Percentiles rank a stretch among this genome's conserved stretches.
phyloP scores from a whole-genome alignment of 2,888 invertebrate species.

The Prosopocoilus inquinatus region DNA sequence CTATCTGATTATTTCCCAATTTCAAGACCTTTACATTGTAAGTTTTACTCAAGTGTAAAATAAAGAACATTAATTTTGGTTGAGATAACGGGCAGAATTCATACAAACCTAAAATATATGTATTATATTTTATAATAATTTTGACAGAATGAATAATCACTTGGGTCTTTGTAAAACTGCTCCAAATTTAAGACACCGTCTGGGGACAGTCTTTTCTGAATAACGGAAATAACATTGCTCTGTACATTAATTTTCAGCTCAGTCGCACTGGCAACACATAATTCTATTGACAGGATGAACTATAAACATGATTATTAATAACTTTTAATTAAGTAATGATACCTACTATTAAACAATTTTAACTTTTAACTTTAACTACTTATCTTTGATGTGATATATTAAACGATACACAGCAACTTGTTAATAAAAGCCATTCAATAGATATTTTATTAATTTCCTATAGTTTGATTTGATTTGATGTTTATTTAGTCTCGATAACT shows the following conservation, averaged over 20 bases:
- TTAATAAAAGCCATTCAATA: not conserved
- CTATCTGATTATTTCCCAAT: constrained; percentile 43
- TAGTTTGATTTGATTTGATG: too few relatives aligned
- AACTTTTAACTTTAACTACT: too few relatives aligned
- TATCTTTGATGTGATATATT: too few relatives aligned
- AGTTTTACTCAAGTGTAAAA: constrained; percentile 45
- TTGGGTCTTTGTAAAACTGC: constrained; percentile 51
- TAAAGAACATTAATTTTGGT: constrained; percentile 51
- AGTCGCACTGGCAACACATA: constrained; percentile 50
- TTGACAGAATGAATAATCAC: constrained; percentile 31
- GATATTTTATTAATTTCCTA: not conserved
- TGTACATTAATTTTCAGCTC: constrained; percentile 53
- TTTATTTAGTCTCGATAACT: too few relatives aligned
- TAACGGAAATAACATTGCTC: constrained; percentile 45
- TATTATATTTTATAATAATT: constrained; percentile 6
- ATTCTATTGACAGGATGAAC: constrained; percentile 45
- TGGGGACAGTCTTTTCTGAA: constrained; percentile 45
- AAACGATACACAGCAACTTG: too few relatives aligned
- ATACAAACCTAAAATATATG: constrained; percentile 34
- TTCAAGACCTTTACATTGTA: constrained; percentile 35
- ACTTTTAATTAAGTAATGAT: not conserved
- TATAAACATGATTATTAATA: constrained; percentile 22
- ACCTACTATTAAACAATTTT: too few relatives aligned
- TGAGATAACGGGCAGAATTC: constrained; percentile 53
- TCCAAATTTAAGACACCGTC: constrained; percentile 46